Conservation (phyloP, 2,797 vertebrate genomes). For the Vultur gryphus region DNA sequence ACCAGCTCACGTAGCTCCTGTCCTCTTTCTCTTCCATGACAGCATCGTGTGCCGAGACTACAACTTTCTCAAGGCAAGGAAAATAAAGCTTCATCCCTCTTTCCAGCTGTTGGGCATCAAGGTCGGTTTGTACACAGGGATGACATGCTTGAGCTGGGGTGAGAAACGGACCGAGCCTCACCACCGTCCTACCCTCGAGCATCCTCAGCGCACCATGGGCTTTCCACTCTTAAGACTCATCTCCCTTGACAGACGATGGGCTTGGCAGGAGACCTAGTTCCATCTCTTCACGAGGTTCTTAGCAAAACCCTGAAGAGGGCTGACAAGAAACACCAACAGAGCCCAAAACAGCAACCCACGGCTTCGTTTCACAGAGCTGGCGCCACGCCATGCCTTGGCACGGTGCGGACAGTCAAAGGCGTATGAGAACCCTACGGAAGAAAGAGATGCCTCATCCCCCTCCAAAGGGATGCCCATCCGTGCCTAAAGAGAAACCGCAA, state of each 20-base stretch:
- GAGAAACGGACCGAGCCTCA: not conserved
- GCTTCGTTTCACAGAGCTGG: not conserved
- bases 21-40: not conserved
- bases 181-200: rapidly evolving
- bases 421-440: rapidly evolving
- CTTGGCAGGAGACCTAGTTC: not conserved
- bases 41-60: not conserved
- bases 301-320: not conserved
- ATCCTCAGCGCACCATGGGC: not conserved
- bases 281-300: not conserved
- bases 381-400: not conserved
- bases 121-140: not conserved
- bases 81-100: not conserved
- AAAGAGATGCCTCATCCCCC: not conserved
- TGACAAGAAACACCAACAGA: not conserved
- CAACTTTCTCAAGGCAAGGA: not conserved
- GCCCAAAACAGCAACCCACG: rapidly evolving
- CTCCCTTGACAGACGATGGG: rapidly evolving
- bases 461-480: not conserved
- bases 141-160: not conserved
- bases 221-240: not conserved
- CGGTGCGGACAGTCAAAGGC: rapidly evolving
- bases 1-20: not conserved
- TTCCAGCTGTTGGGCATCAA: not conserved
- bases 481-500: not conserved